Conservation (phyloP, 37 sponge, comb jelly and placozoan genomes). For the Hormiphora californensis region DNA sequence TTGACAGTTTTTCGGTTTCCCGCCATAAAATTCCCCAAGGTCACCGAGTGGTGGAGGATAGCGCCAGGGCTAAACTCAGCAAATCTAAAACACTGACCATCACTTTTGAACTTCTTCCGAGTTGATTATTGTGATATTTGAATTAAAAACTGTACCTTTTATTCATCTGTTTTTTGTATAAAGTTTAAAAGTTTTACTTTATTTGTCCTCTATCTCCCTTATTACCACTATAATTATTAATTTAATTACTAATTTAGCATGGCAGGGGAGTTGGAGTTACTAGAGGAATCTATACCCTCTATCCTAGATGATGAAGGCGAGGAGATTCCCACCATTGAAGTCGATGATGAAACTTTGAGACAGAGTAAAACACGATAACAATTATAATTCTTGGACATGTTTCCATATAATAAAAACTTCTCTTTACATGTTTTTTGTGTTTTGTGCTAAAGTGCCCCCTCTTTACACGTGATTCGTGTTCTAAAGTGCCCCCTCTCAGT, state of each 20-base stretch:
- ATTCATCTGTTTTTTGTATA: neutral
- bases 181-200: too few relatives aligned
- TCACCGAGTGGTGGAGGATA: constrained; percentile 4
- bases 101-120: constrained; percentile 25
- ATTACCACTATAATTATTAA: too few relatives aligned
- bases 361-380: too few relatives aligned
- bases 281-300: neutral
- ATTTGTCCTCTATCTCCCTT: too few relatives aligned
- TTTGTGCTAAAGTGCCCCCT: too few relatives aligned
- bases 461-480: too few relatives aligned
- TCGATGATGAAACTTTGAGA: neutral
- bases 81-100: constrained; percentile 32
- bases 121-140: too few relatives aligned
- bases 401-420: too few relatives aligned
- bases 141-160: neutral
- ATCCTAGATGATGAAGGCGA: neutral
- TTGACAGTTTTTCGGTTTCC: neutral
- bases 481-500: too few relatives aligned
- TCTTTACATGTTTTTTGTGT: too few relatives aligned
- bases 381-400: too few relatives aligned
- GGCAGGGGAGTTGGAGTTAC: neutral
- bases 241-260: too few relatives aligned
- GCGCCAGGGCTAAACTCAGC: constrained; percentile 8
- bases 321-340: neutral
- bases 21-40: neutral